phyloP scores from a whole-genome alignment of 2,888 invertebrate genomes.

The Poecilobothrus nobilitatus region DNA sequence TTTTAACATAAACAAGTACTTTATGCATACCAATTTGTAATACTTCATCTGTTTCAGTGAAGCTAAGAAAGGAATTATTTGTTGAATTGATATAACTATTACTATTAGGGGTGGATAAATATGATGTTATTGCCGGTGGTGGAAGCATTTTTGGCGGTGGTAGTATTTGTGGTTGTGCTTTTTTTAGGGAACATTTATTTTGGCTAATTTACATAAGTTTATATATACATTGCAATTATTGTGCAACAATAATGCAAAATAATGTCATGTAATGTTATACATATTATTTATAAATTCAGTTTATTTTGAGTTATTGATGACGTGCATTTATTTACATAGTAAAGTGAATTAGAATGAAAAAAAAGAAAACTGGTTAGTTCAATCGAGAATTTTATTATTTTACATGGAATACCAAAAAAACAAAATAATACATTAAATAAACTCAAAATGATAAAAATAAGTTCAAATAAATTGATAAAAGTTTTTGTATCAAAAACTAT shows the following conservation, averaged over 20 bases:
- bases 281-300: background rate
- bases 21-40: conserved; percentile 85
- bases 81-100: conserved; percentile 21
- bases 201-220: background rate
- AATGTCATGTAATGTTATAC: background rate
- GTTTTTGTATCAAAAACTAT: conserved; percentile 15
- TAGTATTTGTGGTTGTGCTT: conserved; percentile 25
- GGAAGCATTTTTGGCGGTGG: conserved; percentile 13
- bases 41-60: conserved; percentile 74
- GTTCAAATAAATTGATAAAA: conserved; percentile 31
- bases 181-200: conserved; percentile 22
- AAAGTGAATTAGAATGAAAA: background rate
- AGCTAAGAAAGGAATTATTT: conserved; percentile 48
- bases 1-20: conserved; percentile 77
- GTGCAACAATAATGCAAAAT: background rate
- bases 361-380: background rate
- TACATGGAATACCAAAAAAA: background rate
- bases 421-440: background rate
- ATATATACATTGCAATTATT: background rate
- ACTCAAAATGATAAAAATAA: conserved; percentile 25
- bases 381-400: too few relatives aligned
- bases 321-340: background rate
- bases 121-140: conserved; percentile 20
- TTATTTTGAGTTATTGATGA: background rate
- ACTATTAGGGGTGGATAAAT: conserved; percentile 22